Evolutionary conservation across 2,113 vertebrate genomes (phyloP).

Genomic region (Oncorhynchus keta): DNA sequence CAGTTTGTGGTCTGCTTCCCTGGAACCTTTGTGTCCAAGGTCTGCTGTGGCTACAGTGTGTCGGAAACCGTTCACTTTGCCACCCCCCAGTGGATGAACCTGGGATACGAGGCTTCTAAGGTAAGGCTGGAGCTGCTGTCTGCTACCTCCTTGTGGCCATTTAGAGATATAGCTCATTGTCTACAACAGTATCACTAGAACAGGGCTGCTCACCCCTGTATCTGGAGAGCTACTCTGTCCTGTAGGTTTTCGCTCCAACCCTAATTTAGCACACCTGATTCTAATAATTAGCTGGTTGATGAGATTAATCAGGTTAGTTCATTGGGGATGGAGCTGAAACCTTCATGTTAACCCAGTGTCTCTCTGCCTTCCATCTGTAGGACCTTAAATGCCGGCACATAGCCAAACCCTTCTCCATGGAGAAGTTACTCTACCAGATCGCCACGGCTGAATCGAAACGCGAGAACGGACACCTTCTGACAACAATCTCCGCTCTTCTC

Average conservation of each 20-base stretch:
- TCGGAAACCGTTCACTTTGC: conserved; percentile 99
- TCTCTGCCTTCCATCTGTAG: conserved; percentile 61
- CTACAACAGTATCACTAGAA: neutral
- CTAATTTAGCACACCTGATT: too few species aligned
- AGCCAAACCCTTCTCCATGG: conserved; percentile 98
- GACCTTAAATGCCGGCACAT: conserved; percentile 95
- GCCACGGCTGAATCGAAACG: conserved; percentile 95
- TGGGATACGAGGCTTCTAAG: conserved; percentile 97
- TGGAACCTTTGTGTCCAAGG: conserved; percentile 95
- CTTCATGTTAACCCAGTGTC: too few species aligned
- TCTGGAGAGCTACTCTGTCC: too few species aligned
- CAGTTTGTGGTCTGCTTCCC: conserved; percentile 98
- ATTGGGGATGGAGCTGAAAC: too few species aligned
- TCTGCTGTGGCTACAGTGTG: conserved; percentile 97
- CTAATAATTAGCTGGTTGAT: too few species aligned
- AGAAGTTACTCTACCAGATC: conserved; percentile 98
- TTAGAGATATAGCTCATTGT: neutral
- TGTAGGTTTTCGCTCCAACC: too few species aligned
- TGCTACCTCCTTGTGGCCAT: neutral
- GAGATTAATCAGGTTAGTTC: too few species aligned
- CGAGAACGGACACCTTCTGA: conserved; percentile 91
- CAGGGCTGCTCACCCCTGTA: too few species aligned
- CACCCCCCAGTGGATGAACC: conserved; percentile 97
- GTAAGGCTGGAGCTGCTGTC: conserved; percentile 57
- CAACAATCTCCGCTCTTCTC: conserved; percentile 92